phyloP scores from a whole-genome alignment of 1,140 invertebrate species.

The Galendromus occidentalis region DNA sequence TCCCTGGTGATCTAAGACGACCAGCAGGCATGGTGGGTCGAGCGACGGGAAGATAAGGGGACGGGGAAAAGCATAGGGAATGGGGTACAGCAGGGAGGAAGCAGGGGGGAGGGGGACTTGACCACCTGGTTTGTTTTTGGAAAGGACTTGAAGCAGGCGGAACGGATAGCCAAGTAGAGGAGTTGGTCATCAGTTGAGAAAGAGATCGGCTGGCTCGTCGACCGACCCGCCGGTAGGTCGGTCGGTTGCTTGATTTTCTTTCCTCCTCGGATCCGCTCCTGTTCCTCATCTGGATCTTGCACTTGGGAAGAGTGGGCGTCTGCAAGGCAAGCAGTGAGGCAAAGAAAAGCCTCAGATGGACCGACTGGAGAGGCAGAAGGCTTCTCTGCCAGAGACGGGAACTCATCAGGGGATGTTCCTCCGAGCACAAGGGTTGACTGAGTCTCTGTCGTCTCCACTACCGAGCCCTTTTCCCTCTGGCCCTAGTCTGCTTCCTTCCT shows the following conservation, averaged over 20 bases:
- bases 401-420: conserved; percentile 3
- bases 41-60: neutral
- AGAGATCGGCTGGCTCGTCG: too few relatives aligned
- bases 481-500: too few relatives aligned
- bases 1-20: too few relatives aligned
- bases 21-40: too few relatives aligned
- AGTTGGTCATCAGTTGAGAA: too few relatives aligned
- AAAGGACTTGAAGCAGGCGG: conserved; percentile 1
- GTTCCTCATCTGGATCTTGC: neutral
- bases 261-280: neutral
- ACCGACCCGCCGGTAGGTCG: neutral
- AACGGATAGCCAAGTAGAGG: neutral
- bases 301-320: neutral
- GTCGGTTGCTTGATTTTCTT: neutral
- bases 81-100: neutral
- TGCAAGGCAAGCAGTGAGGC: neutral
- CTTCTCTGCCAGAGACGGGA: neutral
- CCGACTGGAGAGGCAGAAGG: neutral
- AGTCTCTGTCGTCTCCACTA: too few relatives aligned
- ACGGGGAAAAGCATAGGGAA: neutral
- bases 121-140: conserved; percentile 12
- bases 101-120: neutral
- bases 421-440: too few relatives aligned
- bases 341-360: neutral
- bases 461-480: too few relatives aligned